A percentile compares a stretch with the other conserved stretches of the same genome.
These are phyloP conservation scores for Eulimnadia texana DNA, from an alignment of 1,140 invertebrate species.

Conservation along the genomic window DNA sequence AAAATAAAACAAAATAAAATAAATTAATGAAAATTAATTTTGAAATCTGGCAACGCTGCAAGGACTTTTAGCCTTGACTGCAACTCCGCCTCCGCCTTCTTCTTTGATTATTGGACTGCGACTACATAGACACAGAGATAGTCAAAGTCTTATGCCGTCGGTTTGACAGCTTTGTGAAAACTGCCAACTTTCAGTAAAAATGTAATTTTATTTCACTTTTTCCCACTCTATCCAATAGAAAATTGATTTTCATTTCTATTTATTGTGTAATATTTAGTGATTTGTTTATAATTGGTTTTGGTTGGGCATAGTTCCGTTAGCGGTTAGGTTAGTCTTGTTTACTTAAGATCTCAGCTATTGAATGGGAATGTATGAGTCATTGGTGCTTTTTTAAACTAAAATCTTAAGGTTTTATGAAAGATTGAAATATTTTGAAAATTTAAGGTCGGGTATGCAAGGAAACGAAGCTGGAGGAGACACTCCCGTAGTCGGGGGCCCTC, in stretches of 20 bases:
- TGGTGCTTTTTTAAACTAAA: too few species aligned
- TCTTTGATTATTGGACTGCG: neutral
- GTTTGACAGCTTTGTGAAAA: neutral
- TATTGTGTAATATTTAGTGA: too few species aligned
- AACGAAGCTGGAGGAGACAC: slow-evolving; percentile 21
- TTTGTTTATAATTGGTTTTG: neutral
- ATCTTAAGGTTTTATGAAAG: too few species aligned
- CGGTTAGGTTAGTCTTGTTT: neutral
- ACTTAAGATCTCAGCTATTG: too few species aligned
- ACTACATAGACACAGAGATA: too few species aligned
- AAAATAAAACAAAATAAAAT: neutral
- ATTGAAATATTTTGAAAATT: too few species aligned
- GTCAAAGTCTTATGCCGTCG: neutral
- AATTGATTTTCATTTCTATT: too few species aligned
- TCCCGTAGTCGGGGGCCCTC: slow-evolving; percentile 24
- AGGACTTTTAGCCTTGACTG: too few species aligned
- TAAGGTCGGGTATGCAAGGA: slow-evolving; percentile 15
- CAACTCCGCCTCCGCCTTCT: neutral
- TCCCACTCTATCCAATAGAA: too few species aligned
- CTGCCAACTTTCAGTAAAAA: neutral
- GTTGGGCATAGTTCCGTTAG: neutral
- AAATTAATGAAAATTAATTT: neutral
- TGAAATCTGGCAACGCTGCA: neutral
- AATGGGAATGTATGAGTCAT: too few species aligned
- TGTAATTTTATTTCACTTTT: neutral